Percentiles rank a stretch among this genome's conserved stretches.
Evolutionary conservation across 2,888 invertebrate genomes (phyloP).

Genomic region (Andrena praecox): DNA sequence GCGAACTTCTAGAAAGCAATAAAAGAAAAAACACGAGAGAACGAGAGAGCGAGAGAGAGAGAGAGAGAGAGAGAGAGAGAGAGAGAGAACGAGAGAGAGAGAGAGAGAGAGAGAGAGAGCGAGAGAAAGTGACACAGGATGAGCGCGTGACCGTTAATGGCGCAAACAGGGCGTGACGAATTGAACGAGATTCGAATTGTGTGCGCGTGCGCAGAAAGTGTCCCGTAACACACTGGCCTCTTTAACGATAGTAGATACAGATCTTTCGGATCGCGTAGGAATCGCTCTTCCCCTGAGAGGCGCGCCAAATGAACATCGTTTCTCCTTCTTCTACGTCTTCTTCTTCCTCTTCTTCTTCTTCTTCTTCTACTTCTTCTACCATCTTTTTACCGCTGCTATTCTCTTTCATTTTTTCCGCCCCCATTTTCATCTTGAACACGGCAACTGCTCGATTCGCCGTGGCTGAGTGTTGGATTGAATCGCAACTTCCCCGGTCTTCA

Average conservation of each 20-base stretch:
- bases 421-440: conserved; percentile 14
- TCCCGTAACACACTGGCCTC: conserved; percentile 54
- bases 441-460: conserved; percentile 22
- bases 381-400: conserved; percentile 6
- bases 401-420: background rate
- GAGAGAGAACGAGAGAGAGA: background rate
- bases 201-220: conserved; percentile 31
- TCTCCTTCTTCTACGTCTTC: conserved; percentile 28
- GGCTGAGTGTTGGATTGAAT: conserved; percentile 47
- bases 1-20: conserved; percentile 68
- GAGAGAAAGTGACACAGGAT: background rate
- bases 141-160: background rate
- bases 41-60: conserved; percentile 13
- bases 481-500: conserved; percentile 62
- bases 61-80: conserved; percentile 1
- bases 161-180: conserved; percentile 34
- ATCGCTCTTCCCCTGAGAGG: conserved; percentile 62
- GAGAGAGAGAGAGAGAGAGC: background rate
- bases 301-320: conserved; percentile 37
- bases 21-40: conserved; percentile 32
- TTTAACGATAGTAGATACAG: conserved; percentile 46
- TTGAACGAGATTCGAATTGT: conserved; percentile 30
- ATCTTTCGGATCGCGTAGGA: conserved; percentile 39
- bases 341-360: conserved; percentile 21
- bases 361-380: conserved; percentile 20